Conservation (phyloP, 64 coral and sea anemone species). For the Trachythela sp. region DNA sequence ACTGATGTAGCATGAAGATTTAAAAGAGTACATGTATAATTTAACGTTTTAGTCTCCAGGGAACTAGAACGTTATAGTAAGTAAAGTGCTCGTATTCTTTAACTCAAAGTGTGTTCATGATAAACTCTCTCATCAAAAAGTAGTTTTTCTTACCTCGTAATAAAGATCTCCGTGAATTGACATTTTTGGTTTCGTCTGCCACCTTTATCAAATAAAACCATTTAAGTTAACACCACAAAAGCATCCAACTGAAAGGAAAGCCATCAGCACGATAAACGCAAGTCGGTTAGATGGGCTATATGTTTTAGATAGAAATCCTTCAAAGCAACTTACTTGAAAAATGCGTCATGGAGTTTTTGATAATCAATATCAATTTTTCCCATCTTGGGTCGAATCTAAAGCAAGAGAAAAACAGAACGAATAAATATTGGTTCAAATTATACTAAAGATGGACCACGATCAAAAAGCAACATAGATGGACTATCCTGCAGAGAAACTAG, state of each 20-base stretch:
- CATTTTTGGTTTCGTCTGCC: slow-evolving; percentile 98
- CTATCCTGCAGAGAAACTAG: no score
- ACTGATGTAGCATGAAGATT: no score
- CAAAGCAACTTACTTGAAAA: slow-evolving; percentile 85
- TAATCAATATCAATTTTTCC: slow-evolving; percentile 99
- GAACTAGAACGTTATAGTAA: no score
- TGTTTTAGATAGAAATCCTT: background rate
- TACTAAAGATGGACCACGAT: background rate
- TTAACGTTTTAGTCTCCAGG: no score
- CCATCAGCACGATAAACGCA: background rate
- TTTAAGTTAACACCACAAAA: no score
- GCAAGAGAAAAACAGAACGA: background rate
- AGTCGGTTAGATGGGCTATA: background rate
- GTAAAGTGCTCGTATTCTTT: no score
- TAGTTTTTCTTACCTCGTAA: slow-evolving; percentile 77
- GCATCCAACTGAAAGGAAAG: no score
- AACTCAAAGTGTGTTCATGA: no score
- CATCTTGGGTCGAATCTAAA: slow-evolving; percentile 93
- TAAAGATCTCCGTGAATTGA: slow-evolving; percentile 94
- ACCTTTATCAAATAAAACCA: slow-evolving; percentile 42
- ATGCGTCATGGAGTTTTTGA: slow-evolving; percentile 96
- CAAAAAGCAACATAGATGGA: no score
- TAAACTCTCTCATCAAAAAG: no score
- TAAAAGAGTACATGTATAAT: no score
- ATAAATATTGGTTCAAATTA: background rate